Conservation (phyloP, 2,113 vertebrate species). For the Erinaceus europaeus region DNA sequence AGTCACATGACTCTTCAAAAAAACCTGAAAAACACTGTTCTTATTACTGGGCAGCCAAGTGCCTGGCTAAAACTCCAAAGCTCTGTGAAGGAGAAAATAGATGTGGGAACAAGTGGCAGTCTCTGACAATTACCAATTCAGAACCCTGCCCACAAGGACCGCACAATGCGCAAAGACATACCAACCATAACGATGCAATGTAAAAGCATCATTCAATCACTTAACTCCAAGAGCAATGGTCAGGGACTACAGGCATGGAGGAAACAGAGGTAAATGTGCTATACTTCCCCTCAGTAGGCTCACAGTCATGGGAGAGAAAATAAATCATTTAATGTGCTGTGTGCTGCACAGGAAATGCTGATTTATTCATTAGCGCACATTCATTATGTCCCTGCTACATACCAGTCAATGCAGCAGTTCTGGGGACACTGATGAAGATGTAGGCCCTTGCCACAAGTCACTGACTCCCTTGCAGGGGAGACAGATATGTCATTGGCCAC, state of each 20-base stretch:
- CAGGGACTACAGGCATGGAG: background rate
- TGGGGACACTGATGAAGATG: background rate
- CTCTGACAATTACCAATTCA: background rate
- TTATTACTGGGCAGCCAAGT: background rate
- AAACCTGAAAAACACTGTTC: background rate
- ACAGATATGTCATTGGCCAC: background rate
- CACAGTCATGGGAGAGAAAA: background rate
- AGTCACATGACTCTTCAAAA: background rate
- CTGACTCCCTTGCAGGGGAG: background rate
- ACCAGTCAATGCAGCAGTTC: background rate
- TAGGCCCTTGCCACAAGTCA: background rate
- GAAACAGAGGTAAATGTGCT: background rate
- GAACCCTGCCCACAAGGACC: background rate
- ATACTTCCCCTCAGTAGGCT: background rate
- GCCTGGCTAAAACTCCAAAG: background rate
- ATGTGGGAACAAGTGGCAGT: background rate
- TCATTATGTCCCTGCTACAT: background rate
- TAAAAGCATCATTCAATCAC: background rate
- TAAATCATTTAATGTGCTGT: background rate
- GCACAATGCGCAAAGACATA: background rate
- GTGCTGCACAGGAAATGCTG: background rate
- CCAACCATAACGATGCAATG: accelerated
- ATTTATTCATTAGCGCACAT: background rate
- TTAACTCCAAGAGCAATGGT: background rate
- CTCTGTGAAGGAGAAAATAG: background rate